Percentiles rank a stretch among this genome's conserved stretches.
Evolutionary conservation across 1,140 invertebrate species (phyloP).

Genomic region (Pseudomyrmex concolor): DNA sequence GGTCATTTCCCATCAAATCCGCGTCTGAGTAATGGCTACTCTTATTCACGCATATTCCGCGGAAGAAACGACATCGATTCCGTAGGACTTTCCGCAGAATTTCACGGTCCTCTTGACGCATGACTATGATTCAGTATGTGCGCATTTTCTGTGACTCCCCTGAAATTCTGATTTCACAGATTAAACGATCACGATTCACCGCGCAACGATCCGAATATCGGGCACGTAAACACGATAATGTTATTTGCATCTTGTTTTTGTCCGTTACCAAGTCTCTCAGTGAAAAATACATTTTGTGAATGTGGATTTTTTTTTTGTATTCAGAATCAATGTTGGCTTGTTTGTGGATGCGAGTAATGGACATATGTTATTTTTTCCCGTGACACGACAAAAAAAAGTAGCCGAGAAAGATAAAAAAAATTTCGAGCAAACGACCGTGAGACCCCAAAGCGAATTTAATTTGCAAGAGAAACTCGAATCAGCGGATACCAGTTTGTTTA

Average conservation of each 20-base stretch:
- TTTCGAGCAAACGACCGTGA: neutral
- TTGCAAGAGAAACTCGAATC: neutral
- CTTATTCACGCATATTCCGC: slow-evolving; percentile 12
- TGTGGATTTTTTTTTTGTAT: neutral
- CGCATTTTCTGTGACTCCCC: slow-evolving; percentile 5
- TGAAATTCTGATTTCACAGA: slow-evolving; percentile 1
- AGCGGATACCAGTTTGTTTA: neutral
- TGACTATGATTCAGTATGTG: neutral
- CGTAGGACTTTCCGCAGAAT: slow-evolving; percentile 8
- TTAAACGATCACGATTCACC: slow-evolving; percentile 33
- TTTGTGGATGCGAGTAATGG: neutral
- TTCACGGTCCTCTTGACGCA: neutral
- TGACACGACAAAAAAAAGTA: neutral
- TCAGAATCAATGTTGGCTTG: neutral
- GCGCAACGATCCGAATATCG: neutral
- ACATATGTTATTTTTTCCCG: neutral
- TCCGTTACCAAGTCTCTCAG: neutral
- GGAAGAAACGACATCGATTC: slow-evolving; percentile 10
- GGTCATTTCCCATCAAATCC: slow-evolving; percentile 21
- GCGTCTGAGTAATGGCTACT: slow-evolving; percentile 27
- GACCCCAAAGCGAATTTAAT: neutral
- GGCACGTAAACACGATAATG: slow-evolving; percentile 1
- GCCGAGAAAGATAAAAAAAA: slow-evolving; percentile 7
- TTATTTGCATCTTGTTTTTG: neutral
- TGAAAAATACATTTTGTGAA: neutral